Evolutionary conservation across 2,113 vertebrate genomes (phyloP).

Genomic region (Propithecus coquereli): DNA sequence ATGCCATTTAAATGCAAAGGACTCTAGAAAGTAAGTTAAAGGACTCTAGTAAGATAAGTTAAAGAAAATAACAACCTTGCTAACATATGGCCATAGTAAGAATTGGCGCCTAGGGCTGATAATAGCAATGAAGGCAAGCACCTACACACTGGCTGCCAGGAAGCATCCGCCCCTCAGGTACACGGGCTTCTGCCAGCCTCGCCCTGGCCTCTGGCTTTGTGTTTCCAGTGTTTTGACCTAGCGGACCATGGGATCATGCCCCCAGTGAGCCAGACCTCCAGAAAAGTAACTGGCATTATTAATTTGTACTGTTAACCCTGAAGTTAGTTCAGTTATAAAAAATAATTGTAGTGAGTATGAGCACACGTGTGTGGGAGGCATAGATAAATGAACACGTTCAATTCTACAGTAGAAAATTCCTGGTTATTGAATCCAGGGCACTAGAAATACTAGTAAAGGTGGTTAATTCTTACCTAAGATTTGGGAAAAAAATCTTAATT

Average conservation of each 20-base stretch:
- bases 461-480: background rate
- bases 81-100: background rate
- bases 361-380: background rate
- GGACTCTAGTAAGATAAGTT: background rate
- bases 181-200: background rate
- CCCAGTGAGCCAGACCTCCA: background rate
- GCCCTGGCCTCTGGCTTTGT: background rate
- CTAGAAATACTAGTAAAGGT: background rate
- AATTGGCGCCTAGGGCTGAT: background rate
- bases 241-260: background rate
- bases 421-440: background rate
- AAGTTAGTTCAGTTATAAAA: background rate
- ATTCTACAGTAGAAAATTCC: background rate
- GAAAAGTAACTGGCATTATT: background rate
- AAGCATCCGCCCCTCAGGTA: background rate
- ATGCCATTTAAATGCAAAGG: background rate
- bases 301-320: background rate
- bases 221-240: background rate
- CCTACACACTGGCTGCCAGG: background rate
- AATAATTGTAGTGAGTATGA: background rate
- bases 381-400: background rate
- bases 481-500: background rate
- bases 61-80: background rate
- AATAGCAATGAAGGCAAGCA: background rate
- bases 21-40: background rate